Conservation (phyloP, 2,888 invertebrate species). For the Nematopogon swammerdamellus region DNA sequence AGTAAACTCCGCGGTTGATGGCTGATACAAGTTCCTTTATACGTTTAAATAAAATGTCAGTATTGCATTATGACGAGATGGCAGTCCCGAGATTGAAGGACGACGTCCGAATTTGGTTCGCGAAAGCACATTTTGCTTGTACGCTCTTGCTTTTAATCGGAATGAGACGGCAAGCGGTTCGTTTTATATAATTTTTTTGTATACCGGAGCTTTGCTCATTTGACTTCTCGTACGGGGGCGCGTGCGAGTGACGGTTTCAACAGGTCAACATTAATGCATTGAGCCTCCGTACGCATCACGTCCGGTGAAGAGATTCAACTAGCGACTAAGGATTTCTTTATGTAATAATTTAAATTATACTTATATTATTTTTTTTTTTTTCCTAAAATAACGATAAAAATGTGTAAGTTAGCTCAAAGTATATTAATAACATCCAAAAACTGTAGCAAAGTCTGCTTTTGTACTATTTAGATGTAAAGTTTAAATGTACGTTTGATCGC, state of each 20-base stretch:
- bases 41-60: too few species aligned
- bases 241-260: too few species aligned
- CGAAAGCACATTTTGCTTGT: not conserved
- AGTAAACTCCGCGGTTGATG: too few species aligned
- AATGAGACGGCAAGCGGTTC: not conserved
- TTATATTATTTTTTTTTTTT: constrained; percentile 27
- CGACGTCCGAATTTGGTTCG: not conserved
- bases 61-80: too few species aligned
- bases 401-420: constrained; percentile 54
- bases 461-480: constrained; percentile 31
- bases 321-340: not conserved
- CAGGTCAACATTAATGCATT: too few species aligned
- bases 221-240: not conserved
- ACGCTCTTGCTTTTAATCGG: not conserved
- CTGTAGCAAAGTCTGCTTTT: constrained; percentile 29
- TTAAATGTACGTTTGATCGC: too few species aligned
- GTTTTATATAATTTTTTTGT: not conserved
- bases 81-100: not conserved
- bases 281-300: too few species aligned
- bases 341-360: not conserved
- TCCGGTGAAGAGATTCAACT: not conserved
- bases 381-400: constrained; percentile 39
- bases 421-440: constrained; percentile 16
- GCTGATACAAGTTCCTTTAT: too few species aligned
- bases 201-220: not conserved